Conservation (phyloP, 2,888 invertebrate genomes). For the Scaptomyza tumidula region DNA sequence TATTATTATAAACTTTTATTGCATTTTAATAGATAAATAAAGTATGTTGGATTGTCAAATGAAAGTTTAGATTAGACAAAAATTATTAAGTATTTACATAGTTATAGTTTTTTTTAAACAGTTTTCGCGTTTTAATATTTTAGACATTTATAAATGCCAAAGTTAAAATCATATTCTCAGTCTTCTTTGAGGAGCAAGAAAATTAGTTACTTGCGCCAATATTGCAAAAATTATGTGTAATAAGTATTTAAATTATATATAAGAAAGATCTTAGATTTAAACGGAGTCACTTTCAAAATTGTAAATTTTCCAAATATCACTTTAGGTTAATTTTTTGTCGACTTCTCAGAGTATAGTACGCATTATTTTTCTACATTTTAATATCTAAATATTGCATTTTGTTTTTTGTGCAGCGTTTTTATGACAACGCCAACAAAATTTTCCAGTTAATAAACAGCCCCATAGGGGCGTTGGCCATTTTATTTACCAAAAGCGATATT, state of each 20-base stretch:
- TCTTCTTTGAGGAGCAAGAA: conserved; percentile 1
- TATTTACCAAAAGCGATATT: conserved; percentile 69
- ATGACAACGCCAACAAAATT: background rate
- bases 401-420: background rate
- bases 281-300: background rate
- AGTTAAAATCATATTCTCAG: background rate
- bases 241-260: background rate
- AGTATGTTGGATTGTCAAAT: background rate
- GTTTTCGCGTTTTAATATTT: background rate
- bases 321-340: conserved; percentile 3
- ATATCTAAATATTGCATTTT: conserved; percentile 25
- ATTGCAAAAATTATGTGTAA: background rate
- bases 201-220: background rate
- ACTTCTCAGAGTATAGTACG: background rate
- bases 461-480: conserved; percentile 75
- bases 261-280: background rate
- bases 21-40: background rate
- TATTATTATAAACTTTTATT: background rate
- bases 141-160: background rate
- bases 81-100: conserved; percentile 7
- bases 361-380: background rate
- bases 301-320: conserved; percentile 27
- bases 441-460: conserved; percentile 1
- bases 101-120: background rate
- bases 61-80: background rate